Evolutionary conservation across 2,888 invertebrate species (phyloP).

Genomic region (Chrysolina americana): DNA sequence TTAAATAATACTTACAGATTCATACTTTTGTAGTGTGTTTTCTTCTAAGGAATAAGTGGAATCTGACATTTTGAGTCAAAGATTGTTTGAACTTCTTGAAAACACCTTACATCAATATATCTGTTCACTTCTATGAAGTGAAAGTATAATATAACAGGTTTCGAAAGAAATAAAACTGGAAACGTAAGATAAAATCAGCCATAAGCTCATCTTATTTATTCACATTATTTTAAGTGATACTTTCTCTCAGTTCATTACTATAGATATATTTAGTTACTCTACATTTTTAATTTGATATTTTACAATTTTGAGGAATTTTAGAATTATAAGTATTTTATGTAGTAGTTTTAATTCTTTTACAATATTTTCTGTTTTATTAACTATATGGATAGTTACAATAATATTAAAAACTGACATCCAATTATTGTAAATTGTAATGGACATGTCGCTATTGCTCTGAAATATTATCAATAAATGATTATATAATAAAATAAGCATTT

Average conservation of each 20-base stretch:
- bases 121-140: slow-evolving; percentile 64
- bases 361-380: slow-evolving; percentile 43
- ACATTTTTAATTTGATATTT: neutral
- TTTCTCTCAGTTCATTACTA: neutral
- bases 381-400: slow-evolving; percentile 57
- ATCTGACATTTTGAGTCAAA: slow-evolving; percentile 1
- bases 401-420: slow-evolving; percentile 61
- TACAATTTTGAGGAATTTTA: neutral
- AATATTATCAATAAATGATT: slow-evolving; percentile 58
- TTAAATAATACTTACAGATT: slow-evolving; percentile 59
- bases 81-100: slow-evolving; percentile 30
- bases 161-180: slow-evolving; percentile 29
- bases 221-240: slow-evolving; percentile 6
- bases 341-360: slow-evolving; percentile 45
- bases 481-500: slow-evolving; percentile 32
- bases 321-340: slow-evolving; percentile 24
- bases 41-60: slow-evolving; percentile 11
- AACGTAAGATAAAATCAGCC: slow-evolving; percentile 23
- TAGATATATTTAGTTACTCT: neutral
- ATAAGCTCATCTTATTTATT: slow-evolving; percentile 20
- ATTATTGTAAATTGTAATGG: slow-evolving; percentile 64
- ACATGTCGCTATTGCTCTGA: slow-evolving; percentile 66
- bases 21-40: slow-evolving; percentile 41
- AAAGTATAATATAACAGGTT: slow-evolving; percentile 45
- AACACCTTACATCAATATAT: slow-evolving; percentile 44